These are phyloP conservation scores for Hydra vulgaris DNA, from an alignment of 30 jellyfish, hydroid and myxozoan species.

Conservation along the genomic window DNA sequence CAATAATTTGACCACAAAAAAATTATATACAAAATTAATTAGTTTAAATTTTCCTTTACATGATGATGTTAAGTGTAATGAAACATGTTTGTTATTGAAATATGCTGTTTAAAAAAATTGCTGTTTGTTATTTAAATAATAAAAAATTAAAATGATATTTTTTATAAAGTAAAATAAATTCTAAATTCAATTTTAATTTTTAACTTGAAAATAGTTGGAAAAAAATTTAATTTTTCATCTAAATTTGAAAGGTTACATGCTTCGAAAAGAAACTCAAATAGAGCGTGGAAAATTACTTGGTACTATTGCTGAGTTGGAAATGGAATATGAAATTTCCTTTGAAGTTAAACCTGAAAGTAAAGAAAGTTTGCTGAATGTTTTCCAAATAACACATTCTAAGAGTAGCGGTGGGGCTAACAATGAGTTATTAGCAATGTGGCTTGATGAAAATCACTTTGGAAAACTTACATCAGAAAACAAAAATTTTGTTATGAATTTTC, in stretches of 20 bases:
- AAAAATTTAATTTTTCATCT: no score
- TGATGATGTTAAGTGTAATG: no score
- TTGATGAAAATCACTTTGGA: neutral
- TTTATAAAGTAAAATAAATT: no score
- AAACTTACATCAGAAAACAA: neutral
- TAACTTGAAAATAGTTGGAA: no score
- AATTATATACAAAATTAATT: no score
- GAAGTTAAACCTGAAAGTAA: neutral
- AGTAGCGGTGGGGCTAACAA: neutral
- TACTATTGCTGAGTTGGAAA: neutral
- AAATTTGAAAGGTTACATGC: neutral
- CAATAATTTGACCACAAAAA: no score
- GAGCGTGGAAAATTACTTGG: neutral
- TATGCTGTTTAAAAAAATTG: no score
- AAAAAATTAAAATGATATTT: no score
- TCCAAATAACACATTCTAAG: neutral
- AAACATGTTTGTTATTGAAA: no score
- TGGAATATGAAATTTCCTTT: neutral
- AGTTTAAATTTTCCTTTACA: no score
- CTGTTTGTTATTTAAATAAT: no score
- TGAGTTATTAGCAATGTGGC: neutral
- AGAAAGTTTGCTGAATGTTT: neutral
- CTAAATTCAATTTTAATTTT: no score
- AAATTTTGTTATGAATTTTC: neutral
- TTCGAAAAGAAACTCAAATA: neutral